Conservation (phyloP, 30 jellyfish, hydroid and myxozoan species). For the Mastigias papua region DNA sequence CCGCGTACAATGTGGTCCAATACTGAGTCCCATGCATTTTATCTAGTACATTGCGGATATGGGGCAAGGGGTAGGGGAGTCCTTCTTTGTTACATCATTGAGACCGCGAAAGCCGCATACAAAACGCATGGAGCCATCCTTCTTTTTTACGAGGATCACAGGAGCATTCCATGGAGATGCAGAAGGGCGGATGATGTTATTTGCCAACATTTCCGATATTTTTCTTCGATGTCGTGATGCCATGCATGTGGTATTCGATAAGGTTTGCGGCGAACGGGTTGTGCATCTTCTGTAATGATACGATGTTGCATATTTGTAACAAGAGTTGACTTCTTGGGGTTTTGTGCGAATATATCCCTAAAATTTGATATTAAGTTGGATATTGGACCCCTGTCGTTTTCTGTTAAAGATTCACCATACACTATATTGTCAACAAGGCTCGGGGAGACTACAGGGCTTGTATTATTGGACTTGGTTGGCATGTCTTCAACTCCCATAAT, state of each 20-base stretch:
- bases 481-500: background rate
- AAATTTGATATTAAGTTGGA: background rate
- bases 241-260: slow-evolving; percentile 45
- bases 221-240: background rate
- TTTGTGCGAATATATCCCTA: slow-evolving; percentile 32
- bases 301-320: slow-evolving; percentile 37
- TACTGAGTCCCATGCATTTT: slow-evolving; percentile 17
- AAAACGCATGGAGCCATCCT: slow-evolving; percentile 47
- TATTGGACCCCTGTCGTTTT: background rate
- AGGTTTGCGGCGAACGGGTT: slow-evolving; percentile 24
- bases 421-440: background rate
- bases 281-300: slow-evolving; percentile 16
- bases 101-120: slow-evolving; percentile 65
- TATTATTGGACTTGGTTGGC: background rate
- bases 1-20: slow-evolving; percentile 54
- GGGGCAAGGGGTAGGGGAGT: slow-evolving; percentile 72
- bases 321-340: slow-evolving; percentile 44
- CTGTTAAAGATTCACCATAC: slow-evolving; percentile 3
- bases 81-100: slow-evolving; percentile 47
- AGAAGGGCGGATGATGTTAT: slow-evolving; percentile 41
- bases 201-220: slow-evolving; percentile 17
- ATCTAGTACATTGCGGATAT: slow-evolving; percentile 40
- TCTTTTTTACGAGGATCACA: slow-evolving; percentile 19
- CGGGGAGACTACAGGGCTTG: background rate
- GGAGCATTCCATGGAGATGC: slow-evolving; percentile 64